These are phyloP conservation scores for Bubalus kerabau DNA, from an alignment of 2,113 vertebrate species.

Conservation along the genomic window DNA sequence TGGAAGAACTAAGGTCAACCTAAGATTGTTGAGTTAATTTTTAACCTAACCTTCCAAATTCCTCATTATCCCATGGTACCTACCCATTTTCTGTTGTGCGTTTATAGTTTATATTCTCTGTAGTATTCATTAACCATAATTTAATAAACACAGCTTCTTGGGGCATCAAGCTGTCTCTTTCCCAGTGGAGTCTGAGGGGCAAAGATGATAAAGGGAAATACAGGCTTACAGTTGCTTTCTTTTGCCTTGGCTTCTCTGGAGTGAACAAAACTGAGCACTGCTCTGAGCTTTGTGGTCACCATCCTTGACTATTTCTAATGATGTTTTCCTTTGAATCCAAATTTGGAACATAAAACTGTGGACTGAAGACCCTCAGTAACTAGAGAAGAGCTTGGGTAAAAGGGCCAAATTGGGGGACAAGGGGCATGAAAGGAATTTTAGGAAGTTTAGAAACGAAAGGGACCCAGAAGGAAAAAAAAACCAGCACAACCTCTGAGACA, in stretches of 20 bases:
- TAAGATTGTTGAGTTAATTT: conserved; percentile 20
- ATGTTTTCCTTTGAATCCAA: neutral
- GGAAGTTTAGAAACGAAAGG: conserved; percentile 14
- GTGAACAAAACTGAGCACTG: neutral
- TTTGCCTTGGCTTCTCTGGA: neutral
- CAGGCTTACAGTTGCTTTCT: neutral
- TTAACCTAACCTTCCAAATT: neutral
- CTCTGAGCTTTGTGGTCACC: neutral
- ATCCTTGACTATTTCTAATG: neutral
- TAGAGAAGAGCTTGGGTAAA: neutral
- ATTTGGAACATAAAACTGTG: neutral
- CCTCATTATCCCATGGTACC: neutral
- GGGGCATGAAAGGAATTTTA: neutral
- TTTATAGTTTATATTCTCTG: neutral
- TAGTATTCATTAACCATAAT: neutral
- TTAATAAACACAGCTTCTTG: neutral
- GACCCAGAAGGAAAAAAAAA: neutral
- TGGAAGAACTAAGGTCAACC: neutral
- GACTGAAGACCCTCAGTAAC: neutral
- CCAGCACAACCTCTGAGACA: neutral
- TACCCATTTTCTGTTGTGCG: neutral
- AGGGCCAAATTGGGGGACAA: neutral
- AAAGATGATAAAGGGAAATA: neutral
- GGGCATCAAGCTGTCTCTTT: neutral
- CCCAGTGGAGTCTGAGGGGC: neutral